These are phyloP conservation scores for Heliconius charithonia DNA, from an alignment of 2,888 invertebrate genomes.

Conservation along the genomic window DNA sequence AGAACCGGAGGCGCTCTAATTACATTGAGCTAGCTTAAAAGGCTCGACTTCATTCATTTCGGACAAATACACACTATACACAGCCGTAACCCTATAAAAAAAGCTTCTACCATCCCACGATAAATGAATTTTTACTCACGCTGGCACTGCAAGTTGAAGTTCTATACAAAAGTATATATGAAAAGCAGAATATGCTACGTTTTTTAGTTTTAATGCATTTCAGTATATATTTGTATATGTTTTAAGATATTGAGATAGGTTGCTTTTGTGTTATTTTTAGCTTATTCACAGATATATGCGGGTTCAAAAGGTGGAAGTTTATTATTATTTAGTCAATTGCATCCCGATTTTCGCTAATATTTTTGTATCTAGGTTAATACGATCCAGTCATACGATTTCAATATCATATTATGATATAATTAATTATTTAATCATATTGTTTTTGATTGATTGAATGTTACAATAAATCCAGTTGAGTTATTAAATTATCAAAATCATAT, in stretches of 20 bases:
- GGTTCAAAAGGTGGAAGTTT: not conserved
- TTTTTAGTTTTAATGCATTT: slow-evolving; percentile 25
- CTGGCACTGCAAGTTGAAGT: slow-evolving; percentile 37
- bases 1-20: slow-evolving; percentile 73
- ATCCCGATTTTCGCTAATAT: not conserved
- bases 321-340: not conserved
- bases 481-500: not conserved
- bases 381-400: not conserved
- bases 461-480: not conserved
- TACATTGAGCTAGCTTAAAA: slow-evolving; percentile 75
- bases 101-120: slow-evolving; percentile 42
- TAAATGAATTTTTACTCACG: slow-evolving; percentile 46
- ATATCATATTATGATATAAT: not conserved
- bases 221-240: slow-evolving; percentile 18
- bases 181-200: slow-evolving; percentile 27
- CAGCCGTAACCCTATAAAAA: slow-evolving; percentile 50
- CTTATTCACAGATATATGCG: not conserved
- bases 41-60: slow-evolving; percentile 67
- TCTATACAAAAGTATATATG: slow-evolving; percentile 33
- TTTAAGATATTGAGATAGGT: not conserved
- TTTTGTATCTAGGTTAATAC: slow-evolving; percentile 6
- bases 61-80: slow-evolving; percentile 58
- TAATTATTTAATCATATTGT: not conserved
- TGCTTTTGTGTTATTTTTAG: not conserved
- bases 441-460: not conserved